Base-by-base conservation (phyloP, 2,888 invertebrate genomes). In the Panopea generosa region DNA sequence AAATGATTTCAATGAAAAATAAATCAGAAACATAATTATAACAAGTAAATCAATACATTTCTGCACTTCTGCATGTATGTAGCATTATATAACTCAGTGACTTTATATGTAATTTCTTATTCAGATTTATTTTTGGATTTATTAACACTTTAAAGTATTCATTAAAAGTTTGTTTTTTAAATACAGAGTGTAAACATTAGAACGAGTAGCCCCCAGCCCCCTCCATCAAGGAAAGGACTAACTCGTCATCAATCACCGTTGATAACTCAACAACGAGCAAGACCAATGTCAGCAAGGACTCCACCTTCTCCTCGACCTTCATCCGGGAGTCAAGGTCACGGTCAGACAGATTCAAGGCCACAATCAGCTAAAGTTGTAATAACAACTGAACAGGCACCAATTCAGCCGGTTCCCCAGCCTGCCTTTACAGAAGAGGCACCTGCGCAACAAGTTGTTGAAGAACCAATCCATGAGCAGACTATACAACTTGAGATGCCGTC, bases 281-380 rank as follows among this genome's bases (percentile, higher is more conserved):
- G 79, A 16, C 79, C 79, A 16, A 18, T 68, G n/a, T 79, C 79
- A 38, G 79, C 79, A 33, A 59, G 75, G 38, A 69, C 79, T 16
- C 79, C 79, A 45, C 65, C 72, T 2, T 68, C 79, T 3, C 79
- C 79, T 6, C 57, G 79, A 56, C 75, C 78, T 24, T 70, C 79
- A 9, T 75, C 79, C 24, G 75, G 68, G 18, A 63, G 67, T 66
- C 74, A 57, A 29, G 43, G 24, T 6, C 57, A 47, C 18, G 33
- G 33, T 33, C 71, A 63, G 1, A 52, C 66, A 22, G 78, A 70
- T 9, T 72, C 79, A 9, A 68, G 79, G 47, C 79, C 79, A 38
- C 63, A 71, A 49, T 75, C 74, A 50, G 79, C 79, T 38, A 79
- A 47, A 45, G 49, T 59, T 50, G 43, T 38, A 4, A 43, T 27